A percentile compares a stretch with the other conserved stretches of the same genome.
Evolutionary conservation across 2,888 invertebrate species (phyloP).

Genomic region (Rotaria macrura): DNA sequence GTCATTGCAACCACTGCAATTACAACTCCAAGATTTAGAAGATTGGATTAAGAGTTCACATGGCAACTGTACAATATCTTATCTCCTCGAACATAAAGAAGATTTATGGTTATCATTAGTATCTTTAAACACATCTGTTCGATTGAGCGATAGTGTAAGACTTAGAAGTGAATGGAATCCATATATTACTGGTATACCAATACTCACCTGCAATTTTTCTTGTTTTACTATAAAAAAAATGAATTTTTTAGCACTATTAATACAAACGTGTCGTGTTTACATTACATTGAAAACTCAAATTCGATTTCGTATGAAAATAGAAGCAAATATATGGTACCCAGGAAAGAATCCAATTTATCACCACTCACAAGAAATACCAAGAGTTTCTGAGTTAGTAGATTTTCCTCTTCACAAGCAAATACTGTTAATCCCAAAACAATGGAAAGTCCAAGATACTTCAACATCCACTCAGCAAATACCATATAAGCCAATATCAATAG

Average conservation of each 20-base stretch:
- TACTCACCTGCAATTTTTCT: neutral
- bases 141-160: neutral
- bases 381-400: too few species aligned
- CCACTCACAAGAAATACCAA: too few species aligned
- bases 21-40: neutral
- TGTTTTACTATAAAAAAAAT: neutral
- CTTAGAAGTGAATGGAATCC: neutral
- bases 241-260: neutral
- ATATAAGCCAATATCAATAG: too few species aligned
- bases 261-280: neutral
- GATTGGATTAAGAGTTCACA: neutral
- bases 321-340: too few species aligned
- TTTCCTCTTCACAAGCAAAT: too few species aligned
- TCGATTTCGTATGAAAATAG: too few species aligned
- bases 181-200: neutral
- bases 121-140: too few species aligned
- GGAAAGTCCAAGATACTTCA: too few species aligned
- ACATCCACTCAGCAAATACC: too few species aligned
- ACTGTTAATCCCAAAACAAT: too few species aligned
- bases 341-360: too few species aligned
- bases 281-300: neutral
- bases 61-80: neutral
- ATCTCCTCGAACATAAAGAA: neutral
- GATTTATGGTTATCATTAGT: neutral
- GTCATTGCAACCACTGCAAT: neutral